phyloP scores from a whole-genome alignment of 2,888 invertebrate species.

The Drosophila aldrichi region DNA sequence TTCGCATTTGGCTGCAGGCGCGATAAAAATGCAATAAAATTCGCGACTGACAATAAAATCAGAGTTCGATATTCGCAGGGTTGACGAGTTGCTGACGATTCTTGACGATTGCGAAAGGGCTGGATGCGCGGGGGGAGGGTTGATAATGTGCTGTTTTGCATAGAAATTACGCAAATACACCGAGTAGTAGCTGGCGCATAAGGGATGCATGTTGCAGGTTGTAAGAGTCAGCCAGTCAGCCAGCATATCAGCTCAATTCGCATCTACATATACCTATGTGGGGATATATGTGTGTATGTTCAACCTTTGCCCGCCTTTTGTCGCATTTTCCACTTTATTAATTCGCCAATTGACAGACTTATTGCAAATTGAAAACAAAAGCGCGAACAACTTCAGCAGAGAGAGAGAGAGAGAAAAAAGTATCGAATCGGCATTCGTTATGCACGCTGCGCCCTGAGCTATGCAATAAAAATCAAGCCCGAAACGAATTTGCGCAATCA shows the following conservation, averaged over 20 bases:
- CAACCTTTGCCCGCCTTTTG: slow-evolving; percentile 51
- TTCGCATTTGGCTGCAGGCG: slow-evolving; percentile 58
- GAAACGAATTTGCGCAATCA: slow-evolving; percentile 81
- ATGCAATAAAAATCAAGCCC: slow-evolving; percentile 80
- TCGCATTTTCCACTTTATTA: slow-evolving; percentile 83
- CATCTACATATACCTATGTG: neutral
- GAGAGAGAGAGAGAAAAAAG: neutral
- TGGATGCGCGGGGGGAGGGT: slow-evolving; percentile 5
- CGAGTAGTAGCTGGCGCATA: slow-evolving; percentile 6
- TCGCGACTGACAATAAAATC: slow-evolving; percentile 52
- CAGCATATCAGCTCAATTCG: neutral
- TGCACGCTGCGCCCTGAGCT: slow-evolving; percentile 64
- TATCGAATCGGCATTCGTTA: slow-evolving; percentile 66
- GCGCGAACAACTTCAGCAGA: slow-evolving; percentile 63
- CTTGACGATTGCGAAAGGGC: slow-evolving; percentile 24
- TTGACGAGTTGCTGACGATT: slow-evolving; percentile 52
- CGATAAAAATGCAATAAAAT: slow-evolving; percentile 83
- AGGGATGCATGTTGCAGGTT: slow-evolving; percentile 36
- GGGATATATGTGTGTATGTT: slow-evolving; percentile 2
- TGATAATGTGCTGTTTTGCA: slow-evolving; percentile 45
- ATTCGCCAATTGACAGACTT: slow-evolving; percentile 82
- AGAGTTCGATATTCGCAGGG: slow-evolving; percentile 63
- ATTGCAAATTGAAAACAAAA: slow-evolving; percentile 82
- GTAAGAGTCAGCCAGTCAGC: slow-evolving; percentile 5
- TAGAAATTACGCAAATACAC: slow-evolving; percentile 41